Evolutionary conservation across 2,113 vertebrate genomes (phyloP), one percentile per base, ranked within the genome.

Genomic region (Entosphenus tridentatus): DNA sequence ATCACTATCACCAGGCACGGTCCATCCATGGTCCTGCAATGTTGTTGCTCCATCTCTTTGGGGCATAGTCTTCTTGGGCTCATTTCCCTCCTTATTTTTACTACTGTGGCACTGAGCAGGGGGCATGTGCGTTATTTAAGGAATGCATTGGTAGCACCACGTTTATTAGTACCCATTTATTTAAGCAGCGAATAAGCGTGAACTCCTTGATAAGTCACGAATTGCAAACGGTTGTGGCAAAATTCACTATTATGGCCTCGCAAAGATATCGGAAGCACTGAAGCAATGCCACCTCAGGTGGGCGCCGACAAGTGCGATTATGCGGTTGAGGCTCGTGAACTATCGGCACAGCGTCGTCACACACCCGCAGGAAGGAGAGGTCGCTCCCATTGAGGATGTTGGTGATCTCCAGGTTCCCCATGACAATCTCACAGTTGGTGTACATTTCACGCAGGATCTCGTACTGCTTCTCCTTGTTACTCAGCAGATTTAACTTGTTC

Each of bases 361-460:
- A 76, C 73, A 98, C 93, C 85, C 87, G 80, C 56, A 98, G 82
- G 74, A 98, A 98, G 77, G 89, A 89, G 68, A 98, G 87, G 78
- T 96, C 88, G 65, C 87, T 80, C 78, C 87, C 90, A 71, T 87
- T 86, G 73, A 95, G 89, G 1, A 96, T 95, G 80, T 85, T 95
- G 76, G 93, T 98, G 72, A 98, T 98, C 80, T 98, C 93, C 79
- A 98, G 77, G 75, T 98, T 98, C 57, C 92, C 92, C 92, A 96
- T 95, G 70, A 98, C 90, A 0, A 98, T 89, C 73, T 98, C 93
- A 0, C 93, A 98, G 78, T 95, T 96, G 74, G 96, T 90, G 72
- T 93, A 98, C 79, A 87, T 86, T 75, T 98, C 96, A 76, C 86
- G 88, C 70, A 98, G 78, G 55, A 87, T 87, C 59, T 84, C 84